Conservation (phyloP, 2,113 vertebrate species). For the Tragelaphus strepsiceros region DNA sequence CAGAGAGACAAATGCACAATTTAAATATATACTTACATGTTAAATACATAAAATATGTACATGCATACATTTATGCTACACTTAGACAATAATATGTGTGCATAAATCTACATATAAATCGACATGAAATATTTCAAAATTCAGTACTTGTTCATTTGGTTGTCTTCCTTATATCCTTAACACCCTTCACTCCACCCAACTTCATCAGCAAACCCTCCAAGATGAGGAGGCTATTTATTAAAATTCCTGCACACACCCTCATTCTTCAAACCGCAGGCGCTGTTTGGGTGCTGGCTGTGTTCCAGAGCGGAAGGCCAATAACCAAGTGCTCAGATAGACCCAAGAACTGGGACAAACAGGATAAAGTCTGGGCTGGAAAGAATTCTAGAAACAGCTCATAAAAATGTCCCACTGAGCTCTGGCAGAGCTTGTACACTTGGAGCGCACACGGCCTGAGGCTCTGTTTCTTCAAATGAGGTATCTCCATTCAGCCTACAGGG, state of each 20-base stretch:
- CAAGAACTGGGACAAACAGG: not conserved
- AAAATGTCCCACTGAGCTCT: slow-evolving; percentile 50
- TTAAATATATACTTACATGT: not conserved
- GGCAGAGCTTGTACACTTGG: slow-evolving; percentile 53
- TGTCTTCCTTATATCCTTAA: not conserved
- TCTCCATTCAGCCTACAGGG: not conserved
- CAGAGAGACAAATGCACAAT: not conserved
- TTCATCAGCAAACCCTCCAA: not conserved
- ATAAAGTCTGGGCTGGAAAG: slow-evolving; percentile 33
- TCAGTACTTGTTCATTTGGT: not conserved
- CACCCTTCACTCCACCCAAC: not conserved
- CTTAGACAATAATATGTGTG: not conserved
- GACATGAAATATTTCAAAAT: not conserved
- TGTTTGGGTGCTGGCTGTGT: not conserved
- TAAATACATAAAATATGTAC: not conserved
- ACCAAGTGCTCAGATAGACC: not conserved
- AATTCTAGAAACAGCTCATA: slow-evolving; percentile 51
- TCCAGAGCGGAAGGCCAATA: not conserved
- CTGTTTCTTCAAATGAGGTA: slow-evolving; percentile 46
- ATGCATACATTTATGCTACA: not conserved
- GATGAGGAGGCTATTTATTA: not conserved
- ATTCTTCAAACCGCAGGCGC: not conserved
- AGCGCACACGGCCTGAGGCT: slow-evolving; percentile 53
- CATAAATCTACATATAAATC: not conserved
- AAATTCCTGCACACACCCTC: slow-evolving; percentile 26